Evolutionary conservation across 2,888 invertebrate genomes (phyloP).

Genomic region (Andrena trimmerana): DNA sequence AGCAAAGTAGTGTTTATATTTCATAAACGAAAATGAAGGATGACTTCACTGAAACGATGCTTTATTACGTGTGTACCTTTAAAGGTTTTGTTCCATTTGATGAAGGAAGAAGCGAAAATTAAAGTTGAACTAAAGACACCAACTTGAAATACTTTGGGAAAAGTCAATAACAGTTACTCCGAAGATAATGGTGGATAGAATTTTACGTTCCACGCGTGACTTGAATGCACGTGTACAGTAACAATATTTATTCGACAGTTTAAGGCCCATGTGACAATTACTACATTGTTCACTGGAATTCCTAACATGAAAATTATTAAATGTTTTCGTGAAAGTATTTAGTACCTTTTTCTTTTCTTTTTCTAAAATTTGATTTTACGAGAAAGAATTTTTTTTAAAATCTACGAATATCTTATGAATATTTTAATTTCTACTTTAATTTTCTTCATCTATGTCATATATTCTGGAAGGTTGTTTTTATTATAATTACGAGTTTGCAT

Average conservation of each 20-base stretch:
- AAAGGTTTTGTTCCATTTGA: no score
- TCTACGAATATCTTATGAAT: background rate
- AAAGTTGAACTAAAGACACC: background rate
- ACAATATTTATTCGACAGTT: conserved; percentile 18
- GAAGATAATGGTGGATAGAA: conserved; percentile 21
- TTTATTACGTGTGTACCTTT: no score
- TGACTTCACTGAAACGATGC: no score
- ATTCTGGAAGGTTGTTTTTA: background rate
- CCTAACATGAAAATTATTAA: background rate
- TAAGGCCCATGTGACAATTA: background rate
- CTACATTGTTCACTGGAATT: background rate
- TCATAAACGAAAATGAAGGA: no score
- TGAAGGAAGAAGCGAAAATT: background rate
- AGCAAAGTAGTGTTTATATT: no score
- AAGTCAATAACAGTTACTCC: conserved; percentile 13
- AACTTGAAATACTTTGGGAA: background rate
- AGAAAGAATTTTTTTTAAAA: background rate
- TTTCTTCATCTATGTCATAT: background rate
- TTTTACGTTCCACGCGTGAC: conserved; percentile 25
- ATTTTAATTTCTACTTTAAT: background rate
- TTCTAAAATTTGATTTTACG: background rate
- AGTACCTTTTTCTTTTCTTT: background rate
- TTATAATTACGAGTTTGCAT: background rate
- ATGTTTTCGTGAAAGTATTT: background rate
- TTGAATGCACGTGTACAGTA: background rate